Percentiles rank a stretch among this genome's conserved stretches.
Conservation (phyloP, 92 coral and sea anemone species). For the Porites divaricata region DNA sequence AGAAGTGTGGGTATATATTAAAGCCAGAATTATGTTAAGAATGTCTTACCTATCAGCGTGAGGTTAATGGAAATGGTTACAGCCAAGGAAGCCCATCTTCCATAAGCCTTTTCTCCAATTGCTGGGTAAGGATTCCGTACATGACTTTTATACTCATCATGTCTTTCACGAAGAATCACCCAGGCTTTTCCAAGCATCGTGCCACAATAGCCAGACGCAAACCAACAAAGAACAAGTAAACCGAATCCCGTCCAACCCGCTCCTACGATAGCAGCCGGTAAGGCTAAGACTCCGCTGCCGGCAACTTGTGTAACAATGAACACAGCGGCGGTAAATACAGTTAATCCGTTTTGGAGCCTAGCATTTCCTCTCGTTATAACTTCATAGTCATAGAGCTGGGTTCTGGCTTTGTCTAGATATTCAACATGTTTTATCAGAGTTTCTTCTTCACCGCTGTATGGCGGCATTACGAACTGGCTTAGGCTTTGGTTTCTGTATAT, state of each 20-base stretch:
- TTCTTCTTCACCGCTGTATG: too few relatives aligned
- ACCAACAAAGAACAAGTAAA: slow-evolving; percentile 70
- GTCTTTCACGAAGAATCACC: slow-evolving; percentile 73
- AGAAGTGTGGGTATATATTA: too few relatives aligned
- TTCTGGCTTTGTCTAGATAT: not conserved
- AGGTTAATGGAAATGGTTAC: slow-evolving; percentile 85
- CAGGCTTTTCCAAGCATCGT: slow-evolving; percentile 82
- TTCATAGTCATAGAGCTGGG: not conserved
- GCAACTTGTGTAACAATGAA: slow-evolving; percentile 96
- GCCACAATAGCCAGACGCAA: slow-evolving; percentile 94
- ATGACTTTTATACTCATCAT: slow-evolving; percentile 79
- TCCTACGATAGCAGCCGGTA: slow-evolving; percentile 85
- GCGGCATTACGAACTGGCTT: too few relatives aligned
- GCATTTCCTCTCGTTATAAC: slow-evolving; percentile 4
- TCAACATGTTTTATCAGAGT: not conserved
- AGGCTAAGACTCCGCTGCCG: slow-evolving; percentile 94
- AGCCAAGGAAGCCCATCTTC: slow-evolving; percentile 82
- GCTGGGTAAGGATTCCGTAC: slow-evolving; percentile 96
- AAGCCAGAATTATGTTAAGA: too few relatives aligned
- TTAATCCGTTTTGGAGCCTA: slow-evolving; percentile 64
- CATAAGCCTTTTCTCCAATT: slow-evolving; percentile 83
- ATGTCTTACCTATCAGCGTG: slow-evolving; percentile 77
- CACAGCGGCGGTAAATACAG: slow-evolving; percentile 92
- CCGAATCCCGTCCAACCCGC: slow-evolving; percentile 87
- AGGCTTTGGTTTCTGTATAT: too few relatives aligned